Conservation (phyloP, 2,113 vertebrate genomes). For the Polypterus bichir region DNA sequence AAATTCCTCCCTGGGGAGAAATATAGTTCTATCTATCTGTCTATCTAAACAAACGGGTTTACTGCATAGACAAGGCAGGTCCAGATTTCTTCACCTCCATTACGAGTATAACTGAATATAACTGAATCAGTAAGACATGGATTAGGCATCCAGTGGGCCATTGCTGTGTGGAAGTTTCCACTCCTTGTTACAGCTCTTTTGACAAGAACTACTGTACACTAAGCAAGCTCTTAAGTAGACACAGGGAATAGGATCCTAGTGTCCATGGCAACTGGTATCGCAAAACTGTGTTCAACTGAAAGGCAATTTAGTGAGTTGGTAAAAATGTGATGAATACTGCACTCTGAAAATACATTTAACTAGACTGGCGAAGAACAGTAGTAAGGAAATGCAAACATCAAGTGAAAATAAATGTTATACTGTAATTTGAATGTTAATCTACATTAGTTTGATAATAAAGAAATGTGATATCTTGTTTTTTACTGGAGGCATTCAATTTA, state of each 20-base stretch:
- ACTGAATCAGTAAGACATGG: not conserved
- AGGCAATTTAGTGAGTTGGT: not conserved
- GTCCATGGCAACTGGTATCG: slow-evolving; percentile 9
- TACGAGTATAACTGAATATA: not conserved
- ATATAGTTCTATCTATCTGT: no score
- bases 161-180: not conserved
- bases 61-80: not conserved
- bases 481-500: no score
- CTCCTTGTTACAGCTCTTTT: not conserved
- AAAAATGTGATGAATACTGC: no score
- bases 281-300: slow-evolving; percentile 5
- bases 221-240: not conserved
- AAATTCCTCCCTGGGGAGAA: no score
- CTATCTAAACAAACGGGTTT: not conserved
- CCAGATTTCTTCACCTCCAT: not conserved
- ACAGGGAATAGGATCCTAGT: not conserved
- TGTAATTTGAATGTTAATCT: no score
- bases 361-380: no score
- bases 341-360: no score
- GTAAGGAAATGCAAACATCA: no score
- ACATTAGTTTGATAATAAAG: no score
- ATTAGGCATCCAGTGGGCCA: no score
- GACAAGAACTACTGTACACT: not conserved
- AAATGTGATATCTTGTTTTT: no score
- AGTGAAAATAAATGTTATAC: no score